Conservation (phyloP, 2,797 vertebrate species). For the Balearica regulorum region DNA sequence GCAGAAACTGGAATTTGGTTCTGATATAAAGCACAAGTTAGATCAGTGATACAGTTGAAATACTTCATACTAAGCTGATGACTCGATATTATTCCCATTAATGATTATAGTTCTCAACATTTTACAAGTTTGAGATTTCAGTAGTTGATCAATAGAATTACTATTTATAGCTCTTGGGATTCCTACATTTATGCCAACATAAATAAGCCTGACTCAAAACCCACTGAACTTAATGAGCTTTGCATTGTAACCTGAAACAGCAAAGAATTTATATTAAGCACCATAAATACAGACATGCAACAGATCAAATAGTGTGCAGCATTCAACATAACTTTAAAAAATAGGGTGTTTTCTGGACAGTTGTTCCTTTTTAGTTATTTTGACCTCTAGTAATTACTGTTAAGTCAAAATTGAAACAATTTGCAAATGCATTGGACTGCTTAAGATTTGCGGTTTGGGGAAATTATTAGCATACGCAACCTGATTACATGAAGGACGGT, state of each 20-base stretch:
- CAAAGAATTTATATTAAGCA: neutral
- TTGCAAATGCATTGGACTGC: neutral
- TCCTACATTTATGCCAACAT: neutral
- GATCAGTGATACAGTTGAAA: neutral
- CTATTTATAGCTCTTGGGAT: neutral
- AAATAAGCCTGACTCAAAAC: neutral
- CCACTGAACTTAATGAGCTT: neutral
- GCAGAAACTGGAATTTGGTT: neutral
- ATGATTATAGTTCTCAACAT: neutral
- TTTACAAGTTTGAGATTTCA: neutral
- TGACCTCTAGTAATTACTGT: neutral
- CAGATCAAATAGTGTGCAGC: neutral
- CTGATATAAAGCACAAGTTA: neutral
- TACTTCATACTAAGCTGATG: neutral
- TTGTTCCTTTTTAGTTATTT: neutral
- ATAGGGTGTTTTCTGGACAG: rapidly evolving
- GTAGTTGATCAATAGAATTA: neutral
- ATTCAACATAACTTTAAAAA: neutral
- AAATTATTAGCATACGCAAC: neutral
- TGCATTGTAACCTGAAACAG: neutral
- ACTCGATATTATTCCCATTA: neutral
- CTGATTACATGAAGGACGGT: neutral
- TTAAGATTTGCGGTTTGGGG: neutral
- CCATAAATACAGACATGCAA: neutral
- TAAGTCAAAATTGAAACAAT: neutral